Base-by-base conservation (phyloP, 2,888 invertebrate genomes). In the Macaria liturata region DNA sequence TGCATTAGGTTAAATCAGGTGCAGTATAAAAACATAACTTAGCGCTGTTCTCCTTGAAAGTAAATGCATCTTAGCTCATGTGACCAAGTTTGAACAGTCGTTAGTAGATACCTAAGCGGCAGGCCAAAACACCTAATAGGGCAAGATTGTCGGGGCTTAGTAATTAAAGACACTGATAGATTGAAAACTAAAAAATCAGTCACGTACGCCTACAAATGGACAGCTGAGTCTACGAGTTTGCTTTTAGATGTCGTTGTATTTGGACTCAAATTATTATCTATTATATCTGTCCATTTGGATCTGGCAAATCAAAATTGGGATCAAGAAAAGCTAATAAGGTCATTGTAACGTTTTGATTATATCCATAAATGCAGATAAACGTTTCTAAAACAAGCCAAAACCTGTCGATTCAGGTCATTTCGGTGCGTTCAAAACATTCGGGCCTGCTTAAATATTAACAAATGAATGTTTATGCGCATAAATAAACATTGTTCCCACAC, bases 81-180 rank as follows among this genome's bases (percentile, higher is more conserved):
- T 66, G 68, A 61, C 57, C 65, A 66, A 67, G 66, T 72, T 63
- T 65, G 70, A 55, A 49, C 50, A 64, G 64, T 56, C 64, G 54
- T 52, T 50, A 54, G 50, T 65, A 59, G 54, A 59, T 40, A 57
- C 56, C 46, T 49, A 55, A 55, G 49, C 57, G 61, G 62, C 65
- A 52, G 59, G 61, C 61, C 61, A 61, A 52, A 52, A 45, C 57
- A 54, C 69, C 67, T 52, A 64, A 65, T 68, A 67, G 40, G 68
- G 68, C 34, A 39, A 47, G 55, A 63, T 70, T 68, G 69, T 20
- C 55, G 52, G 52, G 51, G 52, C 49, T 52, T 46, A 43, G 55
- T 53, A 60, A 60, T 59, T 59, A 59, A 42, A 51, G 20, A 37
- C 9, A 54, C 58, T 51, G 50, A 49, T 59, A 54, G 32, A 50